Evolutionary conservation across 2,113 vertebrate species (phyloP).

Genomic region (Oxyura jamaicensis): DNA sequence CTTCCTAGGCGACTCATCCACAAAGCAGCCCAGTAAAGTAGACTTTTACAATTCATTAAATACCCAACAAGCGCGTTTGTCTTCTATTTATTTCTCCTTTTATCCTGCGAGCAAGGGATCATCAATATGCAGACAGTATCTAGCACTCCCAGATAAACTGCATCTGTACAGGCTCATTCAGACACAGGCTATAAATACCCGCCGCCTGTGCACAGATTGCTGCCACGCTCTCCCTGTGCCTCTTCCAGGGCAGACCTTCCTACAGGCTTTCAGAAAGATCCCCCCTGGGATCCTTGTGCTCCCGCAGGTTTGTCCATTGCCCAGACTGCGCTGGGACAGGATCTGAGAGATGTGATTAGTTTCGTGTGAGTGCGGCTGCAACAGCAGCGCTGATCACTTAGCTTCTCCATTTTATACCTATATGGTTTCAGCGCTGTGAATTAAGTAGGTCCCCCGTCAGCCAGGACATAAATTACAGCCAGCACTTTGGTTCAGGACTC

Average conservation of each 20-base stretch:
- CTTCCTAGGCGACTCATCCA: not conserved
- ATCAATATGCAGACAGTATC: constrained; percentile 19
- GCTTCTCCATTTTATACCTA: constrained; percentile 9
- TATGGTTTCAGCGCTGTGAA: constrained; percentile 15
- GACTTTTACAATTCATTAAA: not conserved
- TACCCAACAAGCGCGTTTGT: not conserved
- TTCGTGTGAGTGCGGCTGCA: not conserved
- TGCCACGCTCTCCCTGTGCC: not conserved
- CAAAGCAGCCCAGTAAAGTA: not conserved
- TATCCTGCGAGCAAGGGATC: constrained; percentile 1
- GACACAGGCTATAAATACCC: constrained; percentile 51
- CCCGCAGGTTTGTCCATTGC: not conserved
- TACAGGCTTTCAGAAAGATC: not conserved
- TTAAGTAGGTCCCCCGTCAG: constrained; percentile 19
- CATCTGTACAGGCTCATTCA: constrained; percentile 50
- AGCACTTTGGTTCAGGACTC: not conserved
- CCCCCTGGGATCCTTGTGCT: not conserved
- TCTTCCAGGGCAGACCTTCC: not conserved
- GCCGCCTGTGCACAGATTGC: not conserved
- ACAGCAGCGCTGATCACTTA: not conserved
- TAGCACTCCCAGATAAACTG: constrained; percentile 37
- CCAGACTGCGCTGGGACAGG: not conserved
- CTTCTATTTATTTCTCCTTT: constrained; percentile 37
- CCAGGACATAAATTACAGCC: constrained; percentile 26
- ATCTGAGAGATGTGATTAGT: not conserved